Base-by-base conservation (phyloP, 2,113 vertebrate genomes). In the Laticauda laticaudata region DNA sequence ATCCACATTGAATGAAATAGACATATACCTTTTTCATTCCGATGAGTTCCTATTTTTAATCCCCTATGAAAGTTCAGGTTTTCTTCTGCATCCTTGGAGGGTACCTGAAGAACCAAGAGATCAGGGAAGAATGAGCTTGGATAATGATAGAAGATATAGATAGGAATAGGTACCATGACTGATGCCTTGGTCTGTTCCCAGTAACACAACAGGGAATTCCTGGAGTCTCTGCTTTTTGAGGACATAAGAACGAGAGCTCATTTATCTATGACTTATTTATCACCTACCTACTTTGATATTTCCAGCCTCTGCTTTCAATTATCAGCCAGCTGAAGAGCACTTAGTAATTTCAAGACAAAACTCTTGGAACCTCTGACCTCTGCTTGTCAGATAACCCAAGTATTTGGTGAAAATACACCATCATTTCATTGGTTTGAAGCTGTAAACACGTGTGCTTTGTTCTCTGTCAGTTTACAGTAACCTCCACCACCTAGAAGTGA, bases 321-420 rank as follows among this genome's bases (percentile, higher is more conserved):
- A 98, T 97, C 97, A 97, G 97, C 97, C 97, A 97, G 98, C 98
- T 98, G 96, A 97, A 98, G 97, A 98, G 97, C 97, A 98, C 95
- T 96, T 96, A 97, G 95, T 96, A 97, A 97, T 97, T 97, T 98
- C 97, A 97, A 97, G 96, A 97, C 97, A 98, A 98, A 98, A 98
- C 55, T 96, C 96, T 90, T 93, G 96, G 97, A 98, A 97, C 98
- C 98, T 98, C 98, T 99, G 98, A 98, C 98, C 98, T 97, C 95
- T 96, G 96, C 97, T 98, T 98, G 98, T 98, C 98, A 98, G 98
- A 98, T 98, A 99, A 98, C 97, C 94, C 69, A 98, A 98, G 97
- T 97, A 96, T 96, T 97, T 97, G 94, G 95, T 97, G 95, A 92
- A 97, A 98, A 98, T 98, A 98, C 98, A 98, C 97, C 98, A 98